Evolutionary conservation across 2,113 vertebrate genomes (phyloP), one percentile per base, ranked within the genome.

Genomic region (Istiophorus platypterus): DNA sequence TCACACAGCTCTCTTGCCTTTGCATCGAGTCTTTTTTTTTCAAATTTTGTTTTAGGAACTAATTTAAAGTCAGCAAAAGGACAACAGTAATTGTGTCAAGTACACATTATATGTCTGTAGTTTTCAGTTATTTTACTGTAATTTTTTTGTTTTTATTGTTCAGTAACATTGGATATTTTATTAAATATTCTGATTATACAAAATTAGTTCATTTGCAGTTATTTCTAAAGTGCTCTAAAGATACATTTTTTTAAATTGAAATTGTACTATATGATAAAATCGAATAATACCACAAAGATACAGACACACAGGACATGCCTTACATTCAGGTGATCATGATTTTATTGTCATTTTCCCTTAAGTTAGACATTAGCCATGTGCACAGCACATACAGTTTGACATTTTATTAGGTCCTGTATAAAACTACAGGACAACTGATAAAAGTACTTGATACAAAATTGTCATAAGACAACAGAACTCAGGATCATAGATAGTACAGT

Each of bases 341-440:
- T 89, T 90, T 85, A 90, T 93, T 93, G 79, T 87, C 84, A 92
- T 83, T 82, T 83, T 87, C 71, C 81, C 72, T 89, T 80, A 82
- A 88, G 76, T 88, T 85, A 81, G 93, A 93, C 88, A 86, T 90
- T 70, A 74, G 62, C 80, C 77, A 88, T 98, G 98, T 98, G 97
- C 97, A 96, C 92, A 96, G 97, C 97, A 99, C 98, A 98, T 96
- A 97, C 95, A 94, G 82, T 83, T 90, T 87, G 86, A 88, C 85
- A 85, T 89, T 86, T 89, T 85, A 94, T 93, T 68, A 91, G 92
- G 90, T 93, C 96, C 96, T 96, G 96, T 96, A 97, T 97, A 96
- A 96, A 98, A 97, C 96, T 97, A 97, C 97, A 97, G 96, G 94
- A 92, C 94, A 91, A 85, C 93, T 88, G 85, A 92, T 78, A 92